Base-by-base conservation (phyloP, 2,888 invertebrate genomes). In the Drosophila algonquin region DNA sequence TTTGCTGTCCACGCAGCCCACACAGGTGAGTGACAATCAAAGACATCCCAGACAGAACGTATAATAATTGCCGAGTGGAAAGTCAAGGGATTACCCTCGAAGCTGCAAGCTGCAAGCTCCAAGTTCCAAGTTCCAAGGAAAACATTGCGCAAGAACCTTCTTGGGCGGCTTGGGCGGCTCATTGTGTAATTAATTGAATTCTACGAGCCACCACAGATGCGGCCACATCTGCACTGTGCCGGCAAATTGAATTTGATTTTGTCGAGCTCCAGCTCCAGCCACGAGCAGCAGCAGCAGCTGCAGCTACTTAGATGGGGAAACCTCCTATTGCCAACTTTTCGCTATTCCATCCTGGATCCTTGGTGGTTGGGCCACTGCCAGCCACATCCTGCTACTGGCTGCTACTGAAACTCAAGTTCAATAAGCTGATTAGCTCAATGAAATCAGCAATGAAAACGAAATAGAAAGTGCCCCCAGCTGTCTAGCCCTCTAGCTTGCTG, bases 401-500 rank as follows among this genome's bases (percentile, higher is more conserved):
- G 55, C 46, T 46, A 48, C 27, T 65, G 75, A 69, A 69, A 68
- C 82, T 82, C 62, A 80, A 87, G 80, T 76, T 85, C 86, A 85
- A 87, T 87, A 86, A 83, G 88, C 88, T 80, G 83, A 83, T 87
- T 85, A 87, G 77, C 83, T 69, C 73, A 83, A 85, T 77, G 75
- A 85, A 83, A 79, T 79, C 81, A 79, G 63, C 76, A 73, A 67
- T 69, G 58, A 68, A 79, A 70, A 63, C 64, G 76, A 63, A 81
- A 73, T 72, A 53, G 65, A 73, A 68, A 68, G 60, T 45, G 63
- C 74, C 67, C 55, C 47, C 52, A 30, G 50, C 50, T 50, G 56
- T 56, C 71, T 61, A 50, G 60, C 48, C 55, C 27, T 7, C 27
- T 27, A 1, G 27, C 27, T 27, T 12, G 12, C 18, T 21, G 40